A percentile compares a stretch with the other conserved stretches of the same genome.
phyloP scores from a whole-genome alignment of 2,113 vertebrate genomes.

The Panthera tigris region DNA sequence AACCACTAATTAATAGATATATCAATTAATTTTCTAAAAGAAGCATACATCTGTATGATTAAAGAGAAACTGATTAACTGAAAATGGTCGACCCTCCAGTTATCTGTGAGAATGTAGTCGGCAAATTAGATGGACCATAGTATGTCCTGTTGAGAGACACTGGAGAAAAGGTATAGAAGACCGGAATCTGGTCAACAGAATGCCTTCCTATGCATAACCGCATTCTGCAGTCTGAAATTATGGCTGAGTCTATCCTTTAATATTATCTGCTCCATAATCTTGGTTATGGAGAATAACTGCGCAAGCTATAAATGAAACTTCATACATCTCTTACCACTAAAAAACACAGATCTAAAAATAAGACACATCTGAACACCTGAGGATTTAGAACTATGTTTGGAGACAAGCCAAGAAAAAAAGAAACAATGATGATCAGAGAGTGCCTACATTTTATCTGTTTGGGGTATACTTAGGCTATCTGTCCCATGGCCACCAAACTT shows the following conservation, averaged over 20 bases:
- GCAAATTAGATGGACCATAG: not conserved
- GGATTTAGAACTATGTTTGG: slow-evolving; percentile 32
- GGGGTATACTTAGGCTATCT: not conserved
- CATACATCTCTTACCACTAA: slow-evolving; percentile 13
- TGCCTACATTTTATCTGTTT: not conserved
- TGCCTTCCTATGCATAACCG: not conserved
- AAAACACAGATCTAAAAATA: slow-evolving; percentile 26
- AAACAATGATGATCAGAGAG: slow-evolving; percentile 20
- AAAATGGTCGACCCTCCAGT: slow-evolving; percentile 21
- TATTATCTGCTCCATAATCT: slow-evolving; percentile 24
- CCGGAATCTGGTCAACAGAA: not conserved
- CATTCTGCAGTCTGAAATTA: slow-evolving; percentile 28
- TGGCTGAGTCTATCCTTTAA: not conserved
- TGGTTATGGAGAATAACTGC: slow-evolving; percentile 14
- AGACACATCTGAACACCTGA: slow-evolving; percentile 22
- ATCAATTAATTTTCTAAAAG: slow-evolving; percentile 33
- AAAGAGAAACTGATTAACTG: slow-evolving; percentile 38
- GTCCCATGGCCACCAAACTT: slow-evolving; percentile 13
- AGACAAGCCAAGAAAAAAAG: slow-evolving; percentile 21
- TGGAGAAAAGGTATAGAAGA: not conserved
- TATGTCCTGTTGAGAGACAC: not conserved
- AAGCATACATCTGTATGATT: not conserved
- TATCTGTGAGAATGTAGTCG: slow-evolving; percentile 20
- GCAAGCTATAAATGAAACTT: slow-evolving; percentile 45
- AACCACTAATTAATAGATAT: not conserved